A percentile compares a stretch with the other conserved stretches of the same genome.
These are phyloP conservation scores for Sitophilus oryzae DNA, from an alignment of 1,140 invertebrate genomes.

Conservation along the genomic window DNA sequence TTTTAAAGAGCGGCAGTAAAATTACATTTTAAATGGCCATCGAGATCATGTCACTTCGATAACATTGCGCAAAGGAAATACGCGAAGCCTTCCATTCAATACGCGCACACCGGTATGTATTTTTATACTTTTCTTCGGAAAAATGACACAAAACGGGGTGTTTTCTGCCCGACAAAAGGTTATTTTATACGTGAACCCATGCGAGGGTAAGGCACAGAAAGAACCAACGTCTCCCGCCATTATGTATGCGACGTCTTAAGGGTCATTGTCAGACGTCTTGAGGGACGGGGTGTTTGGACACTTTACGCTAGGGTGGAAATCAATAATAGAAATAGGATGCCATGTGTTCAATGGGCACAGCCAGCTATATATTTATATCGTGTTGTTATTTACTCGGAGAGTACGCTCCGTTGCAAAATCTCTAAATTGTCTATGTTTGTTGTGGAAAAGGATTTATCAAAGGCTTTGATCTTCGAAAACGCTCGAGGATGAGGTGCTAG, in stretches of 20 bases:
- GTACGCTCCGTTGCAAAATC: too few relatives aligned
- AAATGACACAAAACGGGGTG: conserved; percentile 12
- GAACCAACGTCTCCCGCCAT: conserved; percentile 17
- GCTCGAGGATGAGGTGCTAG: too few relatives aligned
- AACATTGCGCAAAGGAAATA: conserved; percentile 1
- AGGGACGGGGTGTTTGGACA: conserved; percentile 18
- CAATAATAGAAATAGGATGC: conserved; percentile 12
- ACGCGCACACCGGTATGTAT: conserved; percentile 13
- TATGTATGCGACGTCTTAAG: conserved; percentile 19
- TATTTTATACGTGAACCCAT: conserved; percentile 11
- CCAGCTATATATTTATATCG: conserved; percentile 18
- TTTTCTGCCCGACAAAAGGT: not conserved
- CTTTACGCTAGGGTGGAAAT: conserved; percentile 10
- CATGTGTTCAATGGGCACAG: conserved; percentile 8
- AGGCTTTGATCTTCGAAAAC: too few relatives aligned
- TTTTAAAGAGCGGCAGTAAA: not conserved
- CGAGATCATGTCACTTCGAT: not conserved
- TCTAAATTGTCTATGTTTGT: too few relatives aligned
- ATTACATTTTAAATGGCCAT: not conserved
- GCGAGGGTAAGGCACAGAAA: conserved; percentile 15
- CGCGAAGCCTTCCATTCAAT: not conserved
- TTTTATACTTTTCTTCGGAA: not conserved
- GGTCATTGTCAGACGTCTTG: conserved; percentile 17
- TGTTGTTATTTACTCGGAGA: too few relatives aligned
- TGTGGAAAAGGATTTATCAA: too few relatives aligned